Percentiles rank a stretch among this genome's conserved stretches.
phyloP scores from a whole-genome alignment of 1,140 invertebrate genomes.

The Panagrolaimus sp. region DNA sequence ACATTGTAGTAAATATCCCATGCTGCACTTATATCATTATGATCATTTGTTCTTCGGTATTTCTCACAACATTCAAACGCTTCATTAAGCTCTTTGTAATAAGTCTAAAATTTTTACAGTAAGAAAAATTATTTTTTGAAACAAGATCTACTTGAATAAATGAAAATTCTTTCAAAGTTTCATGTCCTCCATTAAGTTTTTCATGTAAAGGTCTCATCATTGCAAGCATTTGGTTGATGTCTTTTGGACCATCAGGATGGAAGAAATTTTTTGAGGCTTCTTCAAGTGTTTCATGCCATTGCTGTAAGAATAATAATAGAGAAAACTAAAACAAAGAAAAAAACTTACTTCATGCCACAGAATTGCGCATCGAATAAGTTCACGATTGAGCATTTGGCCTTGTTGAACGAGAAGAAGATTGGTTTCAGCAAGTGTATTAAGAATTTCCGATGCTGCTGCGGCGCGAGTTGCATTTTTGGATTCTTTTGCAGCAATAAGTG shows the following conservation, averaged over 20 bases:
- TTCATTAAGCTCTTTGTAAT: conserved; percentile 84
- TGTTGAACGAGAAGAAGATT: conserved; percentile 83
- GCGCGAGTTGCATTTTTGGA: conserved; percentile 77
- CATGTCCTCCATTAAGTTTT: conserved; percentile 84
- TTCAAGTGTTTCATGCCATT: conserved; percentile 93
- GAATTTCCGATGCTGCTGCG: conserved; percentile 85
- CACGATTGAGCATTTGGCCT: conserved; percentile 73
- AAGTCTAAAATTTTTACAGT: conserved; percentile 64
- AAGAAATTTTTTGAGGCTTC: conserved; percentile 94
- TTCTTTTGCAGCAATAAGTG: conserved; percentile 91
- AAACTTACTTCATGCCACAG: conserved; percentile 80
- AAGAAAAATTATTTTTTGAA: neutral
- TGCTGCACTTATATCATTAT: conserved; percentile 80
- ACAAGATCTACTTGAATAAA: conserved; percentile 72
- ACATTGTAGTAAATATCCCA: conserved; percentile 96
- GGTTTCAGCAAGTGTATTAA: conserved; percentile 90
- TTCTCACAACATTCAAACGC: conserved; percentile 85
- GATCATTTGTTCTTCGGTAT: conserved; percentile 76
- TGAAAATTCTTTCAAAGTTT: conserved; percentile 88
- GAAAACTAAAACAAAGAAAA: too few species aligned
- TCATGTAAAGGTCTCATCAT: conserved; percentile 87
- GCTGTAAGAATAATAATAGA: too few species aligned
- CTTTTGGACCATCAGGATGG: conserved; percentile 67
- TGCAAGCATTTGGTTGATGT: conserved; percentile 89
- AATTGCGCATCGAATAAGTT: conserved; percentile 93